phyloP scores from a whole-genome alignment of 2,797 vertebrate genomes.

The Cuniculus paca region DNA sequence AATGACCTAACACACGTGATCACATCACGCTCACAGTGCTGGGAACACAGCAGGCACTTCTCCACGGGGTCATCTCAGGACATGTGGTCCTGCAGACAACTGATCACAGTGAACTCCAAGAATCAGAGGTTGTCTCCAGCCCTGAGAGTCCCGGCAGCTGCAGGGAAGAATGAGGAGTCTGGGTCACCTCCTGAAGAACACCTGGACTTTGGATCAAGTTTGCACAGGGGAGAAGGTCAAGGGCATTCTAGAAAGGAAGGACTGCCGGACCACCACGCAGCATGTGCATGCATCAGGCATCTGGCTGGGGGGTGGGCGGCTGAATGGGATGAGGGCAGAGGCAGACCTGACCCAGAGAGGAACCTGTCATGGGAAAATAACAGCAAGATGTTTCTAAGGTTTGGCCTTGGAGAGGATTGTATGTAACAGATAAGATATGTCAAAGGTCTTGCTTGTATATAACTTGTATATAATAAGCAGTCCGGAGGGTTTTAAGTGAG shows the following conservation, averaged over 20 bases:
- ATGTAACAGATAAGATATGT: not conserved
- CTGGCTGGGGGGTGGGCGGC: not conserved
- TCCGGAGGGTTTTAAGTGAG: not conserved
- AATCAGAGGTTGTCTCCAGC: not conserved
- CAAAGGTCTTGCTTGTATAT: not conserved
- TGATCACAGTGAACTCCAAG: not conserved
- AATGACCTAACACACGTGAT: fast-evolving
- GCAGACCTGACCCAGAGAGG: not conserved
- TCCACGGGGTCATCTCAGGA: not conserved
- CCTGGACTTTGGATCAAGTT: not conserved
- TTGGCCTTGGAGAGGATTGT: fast-evolving
- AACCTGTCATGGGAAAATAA: not conserved
- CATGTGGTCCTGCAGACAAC: not conserved
- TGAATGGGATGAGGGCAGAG: not conserved
- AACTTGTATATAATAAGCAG: fast-evolving
- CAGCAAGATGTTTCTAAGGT: fast-evolving
- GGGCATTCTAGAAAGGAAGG: not conserved
- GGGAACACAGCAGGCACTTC: not conserved
- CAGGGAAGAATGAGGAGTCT: not conserved
- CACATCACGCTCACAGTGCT: not conserved
- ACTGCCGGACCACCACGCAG: fast-evolving
- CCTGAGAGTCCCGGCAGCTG: not conserved
- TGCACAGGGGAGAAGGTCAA: not conserved
- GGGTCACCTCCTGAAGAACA: not conserved
- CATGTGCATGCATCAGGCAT: fast-evolving